Evolutionary conservation across 1,140 invertebrate genomes (phyloP).

Genomic region (Eulimnadia texana): DNA sequence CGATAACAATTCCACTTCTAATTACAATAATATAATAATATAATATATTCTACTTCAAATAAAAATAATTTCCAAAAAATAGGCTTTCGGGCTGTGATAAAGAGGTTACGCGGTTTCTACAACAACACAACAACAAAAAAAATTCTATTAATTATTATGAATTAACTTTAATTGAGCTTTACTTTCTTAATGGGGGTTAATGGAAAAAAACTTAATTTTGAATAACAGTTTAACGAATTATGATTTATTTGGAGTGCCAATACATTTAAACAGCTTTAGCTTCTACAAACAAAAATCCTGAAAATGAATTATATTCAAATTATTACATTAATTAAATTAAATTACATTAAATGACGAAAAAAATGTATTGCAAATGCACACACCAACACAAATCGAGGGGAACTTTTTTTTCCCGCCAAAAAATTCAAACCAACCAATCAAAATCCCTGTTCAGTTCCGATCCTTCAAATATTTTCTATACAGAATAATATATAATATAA

Average conservation of each 20-base stretch:
- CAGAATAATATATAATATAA: no score
- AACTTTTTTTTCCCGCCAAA: no score
- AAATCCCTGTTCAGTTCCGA: no score
- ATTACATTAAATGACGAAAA: neutral
- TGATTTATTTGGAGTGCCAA: neutral
- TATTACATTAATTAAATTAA: no score
- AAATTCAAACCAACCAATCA: no score
- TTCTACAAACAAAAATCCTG: neutral
- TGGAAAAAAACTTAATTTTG: neutral
- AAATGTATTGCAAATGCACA: neutral
- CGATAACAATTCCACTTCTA: no score
- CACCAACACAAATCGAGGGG: neutral
- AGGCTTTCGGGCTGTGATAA: neutral
- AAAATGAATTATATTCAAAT: no score
- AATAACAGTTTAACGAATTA: no score
- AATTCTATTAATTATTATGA: neutral
- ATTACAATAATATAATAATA: neutral
- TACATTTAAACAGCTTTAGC: neutral
- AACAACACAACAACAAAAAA: neutral
- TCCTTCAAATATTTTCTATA: no score
- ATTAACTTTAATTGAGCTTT: no score
- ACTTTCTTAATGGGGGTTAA: no score
- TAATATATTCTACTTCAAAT: neutral
- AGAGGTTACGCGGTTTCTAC: neutral
- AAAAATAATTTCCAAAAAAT: neutral